Base-by-base conservation (phyloP, 2,113 vertebrate species). In the Pituophis catenifer region DNA sequence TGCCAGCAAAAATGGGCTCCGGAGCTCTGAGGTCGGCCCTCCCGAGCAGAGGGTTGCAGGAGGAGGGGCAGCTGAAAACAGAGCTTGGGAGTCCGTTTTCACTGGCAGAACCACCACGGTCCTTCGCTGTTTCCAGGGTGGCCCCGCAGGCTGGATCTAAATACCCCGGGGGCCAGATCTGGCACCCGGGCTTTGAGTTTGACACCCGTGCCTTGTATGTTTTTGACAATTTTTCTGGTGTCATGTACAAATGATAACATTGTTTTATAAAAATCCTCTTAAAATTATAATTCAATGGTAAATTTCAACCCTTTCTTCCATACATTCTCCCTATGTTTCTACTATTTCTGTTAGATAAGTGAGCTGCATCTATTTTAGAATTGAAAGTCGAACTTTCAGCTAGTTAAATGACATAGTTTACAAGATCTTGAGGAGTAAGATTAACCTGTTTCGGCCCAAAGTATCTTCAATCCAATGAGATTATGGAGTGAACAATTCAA, bases 11-110 rank as follows among this genome's bases (percentile, higher is more conserved):
- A 54, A 54, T 4, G 12, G 11, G 53, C 12, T 54, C 53, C 0
- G 2, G 3, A 54, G 53, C 11, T 54, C 53, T 2, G 2, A 1
- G 2, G 10, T 10, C 0, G 11, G 10, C 11, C 53, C 54, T 54
- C 54, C 13, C 0, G 13, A 54, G 54, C 54, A 54, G 54, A 54
- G 54, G 54, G 54, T 54, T 54, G 54, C 54, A 15, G 13, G 10
- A 54, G 13, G 12, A 3, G 0, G 54, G 12, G 13, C 12, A 54
- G 54, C 54, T 1, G 12, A 54, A 54, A 54, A 15, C 0, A 3
- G 13, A 54, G 54, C 13, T 15, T 12, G 13, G 54, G 13, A 54
- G 54, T 13, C 54, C 0, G 13, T 54, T 54, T 54, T 15, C 0
- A 13, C 54, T 54, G 54, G 54, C 13, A 54, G 54, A 54, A 15